Evolutionary conservation across 23 tunicate species (phyloP), one percentile per base, ranked within the genome.

Genomic region (Trididemnum clinides): DNA sequence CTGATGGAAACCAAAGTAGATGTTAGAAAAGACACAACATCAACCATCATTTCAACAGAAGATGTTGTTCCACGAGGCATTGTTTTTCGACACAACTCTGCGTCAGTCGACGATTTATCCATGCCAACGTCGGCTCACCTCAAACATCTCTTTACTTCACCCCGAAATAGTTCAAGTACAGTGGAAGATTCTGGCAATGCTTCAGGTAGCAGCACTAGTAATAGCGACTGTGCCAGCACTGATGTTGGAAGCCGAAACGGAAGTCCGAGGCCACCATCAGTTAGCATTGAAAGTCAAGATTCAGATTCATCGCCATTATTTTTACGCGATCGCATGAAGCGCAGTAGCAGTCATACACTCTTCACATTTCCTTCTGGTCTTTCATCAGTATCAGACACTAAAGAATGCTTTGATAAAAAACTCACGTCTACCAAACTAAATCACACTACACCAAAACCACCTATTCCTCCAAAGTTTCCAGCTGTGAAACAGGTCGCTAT

Each of bases 111-210:
- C 10, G 49, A 10, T 18, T 20, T 20, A 6, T 50, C 74, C 2
- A 19, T 35, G 23, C 73, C 28, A 34, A 37, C 25, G 28, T 36
- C 80, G 6, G 22, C n/a, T 2, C 83, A 51, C 1, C 6, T 32
- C 2, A 28, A 54, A 21, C 39, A 86, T 39, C 57, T 51, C 59
- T 84, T 87, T 2, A 28, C 87, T 33, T 72, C 58, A 4, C 21
- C 76, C 26, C 39, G 85, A 19, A 64, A 72, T 38, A 57, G 72
- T 51, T 39, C 77, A 35, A 88, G 85, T 71, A 88, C 72, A 63
- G 88, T 88, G 31, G 98, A 94, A 39, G 98, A 94, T 64, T 89
- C 94, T 19, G 98, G 98, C 29, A 94, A 94, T 50, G 98, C 94
- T 29, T 94, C 98, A 0, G 98, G 90, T n/a, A 92, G 88, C 4